Percentiles rank a stretch among this genome's conserved stretches.
phyloP scores from a whole-genome alignment of 2,888 invertebrate species.

The Trissoscelio sp. region DNA sequence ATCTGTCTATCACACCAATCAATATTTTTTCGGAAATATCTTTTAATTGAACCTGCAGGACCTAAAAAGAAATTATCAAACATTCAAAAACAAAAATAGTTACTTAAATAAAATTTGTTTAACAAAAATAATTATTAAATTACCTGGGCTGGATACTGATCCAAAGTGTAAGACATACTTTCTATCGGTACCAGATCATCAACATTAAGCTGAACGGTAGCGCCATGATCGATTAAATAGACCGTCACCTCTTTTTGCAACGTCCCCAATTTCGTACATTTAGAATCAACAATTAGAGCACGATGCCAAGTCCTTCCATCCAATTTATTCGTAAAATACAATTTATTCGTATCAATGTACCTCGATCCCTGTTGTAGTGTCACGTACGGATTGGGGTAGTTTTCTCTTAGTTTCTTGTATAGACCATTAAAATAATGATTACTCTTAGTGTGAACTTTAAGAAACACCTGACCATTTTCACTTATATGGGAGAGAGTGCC shows the following conservation, averaged over 20 bases:
- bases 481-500: constrained; percentile 25
- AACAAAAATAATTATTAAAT: too few species aligned
- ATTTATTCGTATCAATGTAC: constrained; percentile 29
- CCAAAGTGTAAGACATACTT: constrained; percentile 80
- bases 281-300: constrained; percentile 15
- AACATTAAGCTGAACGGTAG: constrained; percentile 81
- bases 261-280: constrained; percentile 62
- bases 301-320: constrained; percentile 52
- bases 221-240: constrained; percentile 85
- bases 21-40: too few species aligned
- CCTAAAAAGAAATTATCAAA: too few species aligned
- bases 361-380: background rate
- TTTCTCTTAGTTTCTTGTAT: constrained; percentile 6
- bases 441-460: constrained; percentile 21
- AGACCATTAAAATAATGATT: constrained; percentile 24
- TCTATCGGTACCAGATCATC: constrained; percentile 83
- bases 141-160: constrained; percentile 83
- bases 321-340: constrained; percentile 52
- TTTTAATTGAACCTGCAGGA: too few species aligned
- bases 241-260: constrained; percentile 82
- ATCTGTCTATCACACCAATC: too few species aligned
- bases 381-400: constrained; percentile 5
- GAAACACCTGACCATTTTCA: constrained; percentile 32
- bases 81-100: too few species aligned
- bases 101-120: too few species aligned